phyloP scores from a whole-genome alignment of 2,797 vertebrate genomes.

The Argentina silus region DNA sequence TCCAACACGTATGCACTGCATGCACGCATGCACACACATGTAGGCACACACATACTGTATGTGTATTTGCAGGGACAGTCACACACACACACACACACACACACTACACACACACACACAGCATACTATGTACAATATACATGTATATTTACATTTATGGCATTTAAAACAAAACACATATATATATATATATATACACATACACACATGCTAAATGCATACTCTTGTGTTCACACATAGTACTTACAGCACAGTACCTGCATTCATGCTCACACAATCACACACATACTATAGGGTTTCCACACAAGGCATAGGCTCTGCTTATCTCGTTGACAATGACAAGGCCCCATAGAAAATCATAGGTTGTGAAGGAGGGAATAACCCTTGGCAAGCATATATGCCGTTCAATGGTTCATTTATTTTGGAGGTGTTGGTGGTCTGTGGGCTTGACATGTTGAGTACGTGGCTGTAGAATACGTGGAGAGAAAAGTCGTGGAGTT shows the following conservation, averaged over 20 bases:
- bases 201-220: background rate
- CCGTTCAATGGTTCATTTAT: constrained; percentile 52
- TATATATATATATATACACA: background rate
- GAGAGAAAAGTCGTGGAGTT: constrained; percentile 23
- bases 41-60: constrained; percentile 23
- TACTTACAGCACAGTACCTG: background rate
- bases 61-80: background rate
- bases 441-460: constrained; percentile 44
- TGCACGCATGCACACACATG: constrained; percentile 16
- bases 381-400: constrained; percentile 38
- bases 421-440: constrained; percentile 53
- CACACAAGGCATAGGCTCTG: background rate
- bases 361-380: constrained; percentile 41
- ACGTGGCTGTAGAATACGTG: constrained; percentile 41
- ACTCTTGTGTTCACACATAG: too few relatives aligned
- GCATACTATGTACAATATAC: background rate
- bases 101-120: background rate
- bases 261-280: background rate
- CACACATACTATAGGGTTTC: background rate
- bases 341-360: constrained; percentile 36
- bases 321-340: constrained; percentile 48
- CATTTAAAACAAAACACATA: too few relatives aligned
- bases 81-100: constrained; percentile 12
- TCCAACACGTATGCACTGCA: background rate
- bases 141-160: too few relatives aligned